Evolutionary conservation across 2,888 invertebrate species (phyloP), one percentile per base, ranked within the genome.

Genomic region (Meliscaeva auricollis): DNA sequence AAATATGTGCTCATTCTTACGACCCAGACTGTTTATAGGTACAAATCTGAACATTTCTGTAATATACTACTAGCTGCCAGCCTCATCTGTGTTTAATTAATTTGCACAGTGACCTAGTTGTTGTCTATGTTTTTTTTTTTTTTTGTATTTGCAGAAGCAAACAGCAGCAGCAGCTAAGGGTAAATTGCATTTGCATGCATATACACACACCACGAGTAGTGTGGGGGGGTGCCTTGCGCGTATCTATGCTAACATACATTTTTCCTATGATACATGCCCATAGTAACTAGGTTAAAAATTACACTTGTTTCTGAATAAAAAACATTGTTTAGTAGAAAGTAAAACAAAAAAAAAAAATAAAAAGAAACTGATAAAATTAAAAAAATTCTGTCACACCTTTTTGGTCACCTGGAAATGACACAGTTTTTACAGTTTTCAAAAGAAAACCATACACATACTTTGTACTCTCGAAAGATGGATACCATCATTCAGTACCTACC

Each of bases 31-130:
- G 58, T 58, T 13, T 69, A 15, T 58, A 41, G 56, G 66, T 72
- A 60, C 72, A 82, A 82, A 77, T 77, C 82, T 69, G 62, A 60
- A 35, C 17, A 69, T 70, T 50, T 56, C 64, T 74, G 79, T 79
- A 83, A 83, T 73, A 60, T 41, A 78, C 58, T 79, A 22, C 22
- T 13, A 66, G 68, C 69, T 70, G 69, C 56, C 69, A 78, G 78
- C 73, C 79, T 74, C 83, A 83, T 79, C 83, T 83, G 83, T 78
- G 79, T 74, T 83, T 83, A 83, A 83, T 83, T 83, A 83, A 83
- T 83, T 83, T 83, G 79, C 79, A 83, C 83, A 83, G 56, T 83
- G 83, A 83, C 83, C 83, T 50, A 79, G 83, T 79, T 83, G 48
- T 74, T 56, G 56, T 46, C 44, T 73, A 78, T 74, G 69, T 83